Evolutionary conservation across 2,113 vertebrate species (phyloP).

Genomic region (Lycocorax pyrrhopterus): DNA sequence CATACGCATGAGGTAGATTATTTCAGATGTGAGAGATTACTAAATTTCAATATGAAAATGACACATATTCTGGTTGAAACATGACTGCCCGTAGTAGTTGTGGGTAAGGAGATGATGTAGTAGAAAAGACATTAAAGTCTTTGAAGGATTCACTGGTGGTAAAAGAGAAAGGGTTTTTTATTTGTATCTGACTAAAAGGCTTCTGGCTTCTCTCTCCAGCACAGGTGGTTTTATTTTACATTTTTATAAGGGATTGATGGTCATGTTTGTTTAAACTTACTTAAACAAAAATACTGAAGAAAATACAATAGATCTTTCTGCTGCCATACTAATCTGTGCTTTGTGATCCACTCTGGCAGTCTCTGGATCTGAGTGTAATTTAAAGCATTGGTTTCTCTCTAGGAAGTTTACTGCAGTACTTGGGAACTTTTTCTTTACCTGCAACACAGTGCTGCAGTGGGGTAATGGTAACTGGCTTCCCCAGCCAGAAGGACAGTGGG

Average conservation of each 20-base stretch:
- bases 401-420: background rate
- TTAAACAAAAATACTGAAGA: background rate
- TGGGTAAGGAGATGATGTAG: background rate
- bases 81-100: background rate
- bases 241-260: background rate
- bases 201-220: background rate
- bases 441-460: background rate
- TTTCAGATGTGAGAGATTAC: background rate
- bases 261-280: background rate
- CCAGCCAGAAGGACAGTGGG: background rate
- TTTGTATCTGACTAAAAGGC: background rate
- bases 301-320: background rate
- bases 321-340: background rate
- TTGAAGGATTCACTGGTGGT: background rate
- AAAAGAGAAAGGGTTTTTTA: background rate
- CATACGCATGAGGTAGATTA: background rate
- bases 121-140: background rate
- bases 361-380: background rate
- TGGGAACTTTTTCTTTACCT: background rate
- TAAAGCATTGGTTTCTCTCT: background rate
- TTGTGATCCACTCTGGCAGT: background rate
- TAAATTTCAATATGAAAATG: background rate
- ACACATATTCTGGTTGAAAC: background rate
- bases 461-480: background rate
- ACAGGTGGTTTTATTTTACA: background rate